These are phyloP conservation scores for Phyllostomus discolor DNA, from an alignment of 2,113 vertebrate species.

Conservation along the genomic window DNA sequence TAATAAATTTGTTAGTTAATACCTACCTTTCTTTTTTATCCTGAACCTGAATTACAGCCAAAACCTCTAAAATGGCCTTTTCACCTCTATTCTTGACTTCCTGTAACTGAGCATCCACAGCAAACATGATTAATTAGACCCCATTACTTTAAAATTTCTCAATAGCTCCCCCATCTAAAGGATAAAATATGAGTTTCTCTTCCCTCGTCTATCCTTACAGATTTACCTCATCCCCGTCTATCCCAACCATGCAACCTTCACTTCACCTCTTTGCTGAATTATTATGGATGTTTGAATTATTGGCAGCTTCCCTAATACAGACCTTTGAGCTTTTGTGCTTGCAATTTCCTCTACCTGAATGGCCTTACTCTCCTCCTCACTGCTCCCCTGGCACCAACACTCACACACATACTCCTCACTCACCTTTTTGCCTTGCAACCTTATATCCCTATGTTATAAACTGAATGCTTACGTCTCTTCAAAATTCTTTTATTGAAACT, in stretches of 20 bases:
- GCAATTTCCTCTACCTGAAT: background rate
- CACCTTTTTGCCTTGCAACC: background rate
- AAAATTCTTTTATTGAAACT: background rate
- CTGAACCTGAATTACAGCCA: background rate
- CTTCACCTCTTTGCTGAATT: background rate
- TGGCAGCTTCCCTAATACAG: background rate
- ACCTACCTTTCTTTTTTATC: background rate
- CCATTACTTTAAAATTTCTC: background rate
- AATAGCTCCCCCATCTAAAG: background rate
- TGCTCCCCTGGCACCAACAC: no score
- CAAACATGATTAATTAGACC: background rate
- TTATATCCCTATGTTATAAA: background rate
- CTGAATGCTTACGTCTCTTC: background rate
- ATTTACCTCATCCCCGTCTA: background rate
- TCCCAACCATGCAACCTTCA: background rate
- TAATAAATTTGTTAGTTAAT: conserved; percentile 1
- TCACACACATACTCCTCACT: background rate
- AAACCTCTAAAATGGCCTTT: conserved; percentile 13
- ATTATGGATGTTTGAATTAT: background rate
- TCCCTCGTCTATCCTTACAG: background rate
- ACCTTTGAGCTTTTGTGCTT: background rate
- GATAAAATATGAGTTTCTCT: background rate
- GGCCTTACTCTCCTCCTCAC: background rate
- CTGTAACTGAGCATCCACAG: background rate
- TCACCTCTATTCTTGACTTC: background rate